Evolutionary conservation across 2,113 vertebrate species (phyloP).

Genomic region (Emydocephalus ijimae): DNA sequence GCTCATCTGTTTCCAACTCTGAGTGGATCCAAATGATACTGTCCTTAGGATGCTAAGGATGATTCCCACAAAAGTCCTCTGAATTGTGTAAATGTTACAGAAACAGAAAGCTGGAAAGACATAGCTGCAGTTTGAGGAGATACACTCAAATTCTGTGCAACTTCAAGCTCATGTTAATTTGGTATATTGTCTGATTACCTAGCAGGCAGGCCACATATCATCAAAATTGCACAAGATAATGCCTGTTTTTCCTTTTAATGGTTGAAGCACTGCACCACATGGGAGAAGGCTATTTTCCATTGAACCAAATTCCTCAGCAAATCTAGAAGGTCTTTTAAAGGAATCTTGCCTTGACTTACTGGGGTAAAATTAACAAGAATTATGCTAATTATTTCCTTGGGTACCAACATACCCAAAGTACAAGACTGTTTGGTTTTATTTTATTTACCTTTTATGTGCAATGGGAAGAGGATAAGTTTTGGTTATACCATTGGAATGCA

Average conservation of each 20-base stretch:
- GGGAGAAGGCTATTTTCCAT: neutral
- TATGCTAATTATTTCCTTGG: neutral
- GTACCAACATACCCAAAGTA: neutral
- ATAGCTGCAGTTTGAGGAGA: neutral
- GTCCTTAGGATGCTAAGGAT: neutral
- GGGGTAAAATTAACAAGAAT: neutral
- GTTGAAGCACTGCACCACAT: neutral
- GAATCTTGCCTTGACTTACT: neutral
- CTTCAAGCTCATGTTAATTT: neutral
- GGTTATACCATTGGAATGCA: neutral
- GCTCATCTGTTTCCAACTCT: neutral
- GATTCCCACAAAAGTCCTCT: neutral
- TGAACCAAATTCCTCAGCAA: neutral
- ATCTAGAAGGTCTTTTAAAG: neutral
- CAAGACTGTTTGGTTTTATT: neutral
- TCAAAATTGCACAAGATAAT: neutral
- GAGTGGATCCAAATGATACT: neutral
- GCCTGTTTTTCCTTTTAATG: neutral
- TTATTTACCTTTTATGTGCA: neutral
- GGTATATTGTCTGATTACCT: neutral
- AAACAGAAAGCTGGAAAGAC: neutral
- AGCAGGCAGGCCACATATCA: neutral
- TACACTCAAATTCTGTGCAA: neutral
- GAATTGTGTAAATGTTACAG: neutral
- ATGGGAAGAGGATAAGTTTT: neutral